Evolutionary conservation across 2,797 vertebrate species (phyloP), one percentile per base, ranked within the genome.

Genomic region (Cyclopterus lumpus): DNA sequence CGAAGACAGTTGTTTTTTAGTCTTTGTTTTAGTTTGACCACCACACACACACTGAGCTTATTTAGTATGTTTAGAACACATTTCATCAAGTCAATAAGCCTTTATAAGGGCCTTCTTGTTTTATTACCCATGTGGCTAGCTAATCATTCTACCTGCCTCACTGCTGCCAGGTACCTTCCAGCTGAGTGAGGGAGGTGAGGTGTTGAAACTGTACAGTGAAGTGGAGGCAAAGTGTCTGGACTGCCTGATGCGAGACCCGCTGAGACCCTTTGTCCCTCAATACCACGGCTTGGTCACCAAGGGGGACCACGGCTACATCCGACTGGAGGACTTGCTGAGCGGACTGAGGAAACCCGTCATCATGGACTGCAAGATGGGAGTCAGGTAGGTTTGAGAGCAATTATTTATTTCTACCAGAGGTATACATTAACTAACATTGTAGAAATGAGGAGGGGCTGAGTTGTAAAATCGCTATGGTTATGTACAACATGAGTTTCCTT

Each of bases 341-440:
- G 96, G 96, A 30, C 94, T 97, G 12, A 95, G 92, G 54, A 92
- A 82, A 57, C 96, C 97, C 0, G 93, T 95, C 70, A 96, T 97
- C 86, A 97, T 98, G 97, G 97, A 97, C 92, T 97, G 96, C 93
- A 98, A 97, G 88, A 97, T 98, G 96, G 97, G 97, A 75, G 93
- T 96, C 84, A 93, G 96, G 97, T 97, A 82, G 3, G 75, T 16
- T 5, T 57, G 30, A 26, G 16, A 69, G 18, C 3, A 6, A 2
- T 7, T 36, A 28, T 40, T 54, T 7, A 3, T 66, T 57, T 22
- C 38, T 18, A 14, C 10, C 8, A 48, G 26, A 16, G 5, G 12
- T 6, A 42, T 9, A 59, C 11, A 53, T 24, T 4, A 1, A 58
- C 54, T 34, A 2, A 72, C 6, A 30, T 2, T 34, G 8, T 12